Evolutionary conservation across 2,797 vertebrate species (phyloP), one percentile per base, ranked within the genome.

Genomic region (Phalanger gymnotis): DNA sequence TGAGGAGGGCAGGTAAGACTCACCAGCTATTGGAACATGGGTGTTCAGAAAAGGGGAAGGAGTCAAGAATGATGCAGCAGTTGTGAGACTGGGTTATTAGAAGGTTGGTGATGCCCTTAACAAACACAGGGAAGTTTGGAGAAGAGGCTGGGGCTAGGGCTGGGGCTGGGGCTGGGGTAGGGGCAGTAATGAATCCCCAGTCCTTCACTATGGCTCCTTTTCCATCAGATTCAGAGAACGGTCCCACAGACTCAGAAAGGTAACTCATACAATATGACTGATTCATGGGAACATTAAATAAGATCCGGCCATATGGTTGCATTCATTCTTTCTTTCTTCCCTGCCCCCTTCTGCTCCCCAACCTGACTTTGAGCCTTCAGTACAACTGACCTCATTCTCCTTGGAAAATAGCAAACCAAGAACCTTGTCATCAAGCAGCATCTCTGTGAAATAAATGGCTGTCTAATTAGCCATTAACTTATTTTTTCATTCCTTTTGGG

Each of bases 381-480:
- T 94, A 93, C 93, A 89, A 94, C 97, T 96, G 97, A 96, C 87
- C 96, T 97, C 95, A 97, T 95, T 93, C 96, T 16, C 73, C 91
- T 97, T 96, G 73, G 94, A 98, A 97, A 95, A 92, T 54, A 96
- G 96, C 92, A 94, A 96, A 97, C 96, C 96, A 94, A 95, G 94
- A 95, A 61, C 73, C 95, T 96, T 97, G 97, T 97, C 97, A 95
- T 98, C 97, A 96, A 96, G 56, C 96, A 94, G 93, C 95, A 94
- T 94, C 95, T 96, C 94, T 95, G 96, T 95, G 97, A 97, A 97
- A 95, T 58, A 96, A 97, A 95, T 58, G 95, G 94, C 96, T 95
- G 91, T 93, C 93, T 95, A 97, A 97, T 98, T 97, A 97, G 97
- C 96, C 97, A 96, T 97, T 97, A 97, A 92, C 95, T 97, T 96